Percentiles rank a stretch among this genome's conserved stretches.
Conservation (phyloP, 2,888 invertebrate species). For the Caenorhabditis imperialis region DNA sequence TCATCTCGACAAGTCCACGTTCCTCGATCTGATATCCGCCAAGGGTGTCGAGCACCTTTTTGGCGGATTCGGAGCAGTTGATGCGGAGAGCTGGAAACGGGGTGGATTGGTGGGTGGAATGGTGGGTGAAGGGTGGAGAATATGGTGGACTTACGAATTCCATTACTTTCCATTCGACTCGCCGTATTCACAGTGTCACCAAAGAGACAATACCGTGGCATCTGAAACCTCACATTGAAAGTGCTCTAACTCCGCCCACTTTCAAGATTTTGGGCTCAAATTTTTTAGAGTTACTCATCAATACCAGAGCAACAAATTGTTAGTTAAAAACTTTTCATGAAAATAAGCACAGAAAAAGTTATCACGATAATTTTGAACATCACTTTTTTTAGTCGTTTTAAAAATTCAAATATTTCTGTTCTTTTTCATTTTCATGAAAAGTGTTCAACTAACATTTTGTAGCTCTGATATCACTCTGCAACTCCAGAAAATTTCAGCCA, state of each 20-base stretch:
- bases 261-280: too few species aligned
- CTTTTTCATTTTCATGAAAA: background rate
- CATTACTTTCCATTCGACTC: conserved; percentile 65
- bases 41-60: conserved; percentile 78
- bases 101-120: background rate
- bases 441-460: too few species aligned
- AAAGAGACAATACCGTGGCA: conserved; percentile 65
- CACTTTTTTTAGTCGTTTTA: background rate
- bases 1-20: conserved; percentile 79
- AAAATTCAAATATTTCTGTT: background rate
- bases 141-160: conserved; percentile 58
- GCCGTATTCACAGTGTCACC: conserved; percentile 68
- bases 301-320: too few species aligned
- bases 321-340: too few species aligned
- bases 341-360: too few species aligned
- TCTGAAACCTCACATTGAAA: conserved; percentile 33
- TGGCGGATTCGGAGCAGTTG: conserved; percentile 57
- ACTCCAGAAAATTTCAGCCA: too few species aligned
- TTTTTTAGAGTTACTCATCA: too few species aligned
- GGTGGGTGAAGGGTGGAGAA: background rate
- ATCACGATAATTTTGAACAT: too few species aligned
- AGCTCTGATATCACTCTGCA: too few species aligned
- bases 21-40: conserved; percentile 79
- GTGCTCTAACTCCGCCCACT: too few species aligned
- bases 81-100: conserved; percentile 58